These are phyloP conservation scores for Aurelia sp. DNA, from an alignment of 30 jellyfish, hydroid and myxozoan species.

Conservation along the genomic window DNA sequence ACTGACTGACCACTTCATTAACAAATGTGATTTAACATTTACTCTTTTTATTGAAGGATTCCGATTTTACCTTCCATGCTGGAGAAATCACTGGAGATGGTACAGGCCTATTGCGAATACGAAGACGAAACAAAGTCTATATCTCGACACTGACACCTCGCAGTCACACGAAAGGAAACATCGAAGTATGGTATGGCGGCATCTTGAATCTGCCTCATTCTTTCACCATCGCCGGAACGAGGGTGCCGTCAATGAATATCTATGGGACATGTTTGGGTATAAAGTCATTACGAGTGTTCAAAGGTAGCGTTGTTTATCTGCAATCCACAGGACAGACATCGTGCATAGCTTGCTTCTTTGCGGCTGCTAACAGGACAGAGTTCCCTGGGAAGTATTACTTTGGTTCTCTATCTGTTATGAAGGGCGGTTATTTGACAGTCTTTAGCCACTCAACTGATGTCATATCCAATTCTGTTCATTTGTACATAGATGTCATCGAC, in stretches of 20 bases:
- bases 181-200: slow-evolving; percentile 44
- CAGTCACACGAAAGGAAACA: slow-evolving; percentile 39
- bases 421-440: slow-evolving; percentile 25
- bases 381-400: slow-evolving; percentile 61
- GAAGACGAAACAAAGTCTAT: slow-evolving; percentile 49
- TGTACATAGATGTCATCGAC: slow-evolving; percentile 43
- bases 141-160: slow-evolving; percentile 12
- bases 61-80: slow-evolving; percentile 21
- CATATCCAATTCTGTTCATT: slow-evolving; percentile 35
- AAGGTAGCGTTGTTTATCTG: slow-evolving; percentile 27
- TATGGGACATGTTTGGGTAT: slow-evolving; percentile 61
- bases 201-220: slow-evolving; percentile 50
- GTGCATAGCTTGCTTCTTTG: slow-evolving; percentile 57
- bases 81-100: slow-evolving; percentile 65
- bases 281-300: slow-evolving; percentile 27
- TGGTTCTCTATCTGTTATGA: slow-evolving; percentile 48
- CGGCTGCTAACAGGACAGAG: slow-evolving; percentile 56
- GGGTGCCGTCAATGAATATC: slow-evolving; percentile 43
- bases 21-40: too few species aligned
- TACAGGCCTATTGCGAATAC: slow-evolving; percentile 50
- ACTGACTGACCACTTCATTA: too few species aligned
- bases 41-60: slow-evolving; percentile 13
- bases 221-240: slow-evolving; percentile 57
- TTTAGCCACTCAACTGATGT: slow-evolving; percentile 47
- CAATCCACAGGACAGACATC: slow-evolving; percentile 68